These are phyloP conservation scores for Prinia subflava DNA, from an alignment of 2,113 vertebrate genomes.

Conservation along the genomic window DNA sequence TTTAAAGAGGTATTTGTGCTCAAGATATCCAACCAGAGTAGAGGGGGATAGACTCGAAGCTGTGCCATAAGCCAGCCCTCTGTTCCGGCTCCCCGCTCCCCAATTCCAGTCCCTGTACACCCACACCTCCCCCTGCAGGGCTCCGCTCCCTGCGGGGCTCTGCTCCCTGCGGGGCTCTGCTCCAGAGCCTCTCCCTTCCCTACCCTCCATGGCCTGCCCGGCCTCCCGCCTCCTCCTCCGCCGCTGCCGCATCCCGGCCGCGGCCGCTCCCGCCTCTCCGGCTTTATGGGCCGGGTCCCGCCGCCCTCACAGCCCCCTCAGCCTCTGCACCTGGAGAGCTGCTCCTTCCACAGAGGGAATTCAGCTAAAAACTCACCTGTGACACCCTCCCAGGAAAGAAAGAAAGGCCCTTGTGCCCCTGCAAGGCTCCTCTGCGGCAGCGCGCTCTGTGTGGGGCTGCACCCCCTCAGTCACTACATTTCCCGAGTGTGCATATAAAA, in stretches of 20 bases:
- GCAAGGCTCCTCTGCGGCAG: background rate
- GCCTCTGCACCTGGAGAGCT: background rate
- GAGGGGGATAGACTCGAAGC: background rate
- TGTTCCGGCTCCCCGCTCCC: background rate
- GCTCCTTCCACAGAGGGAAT: accelerated
- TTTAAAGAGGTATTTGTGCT: background rate
- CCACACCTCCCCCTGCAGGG: too few relatives aligned
- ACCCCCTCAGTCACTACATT: accelerated
- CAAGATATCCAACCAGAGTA: too few relatives aligned
- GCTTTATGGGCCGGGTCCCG: background rate
- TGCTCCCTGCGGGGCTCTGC: too few relatives aligned
- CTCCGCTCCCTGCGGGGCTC: too few relatives aligned
- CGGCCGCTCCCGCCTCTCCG: background rate
- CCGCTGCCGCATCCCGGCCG: background rate
- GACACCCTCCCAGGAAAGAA: accelerated
- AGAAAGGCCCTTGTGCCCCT: too few relatives aligned
- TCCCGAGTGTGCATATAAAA: background rate
- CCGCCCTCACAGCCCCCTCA: background rate
- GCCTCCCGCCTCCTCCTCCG: background rate
- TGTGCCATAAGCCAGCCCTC: background rate
- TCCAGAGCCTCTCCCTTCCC: too few relatives aligned
- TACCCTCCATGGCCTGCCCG: background rate
- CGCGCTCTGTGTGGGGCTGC: accelerated
- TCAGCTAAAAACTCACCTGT: background rate
- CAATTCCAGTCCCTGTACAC: too few relatives aligned